Evolutionary conservation across 2,113 vertebrate genomes (phyloP), one percentile per base, ranked within the genome.

Genomic region (Datnioides undecimradiatus): DNA sequence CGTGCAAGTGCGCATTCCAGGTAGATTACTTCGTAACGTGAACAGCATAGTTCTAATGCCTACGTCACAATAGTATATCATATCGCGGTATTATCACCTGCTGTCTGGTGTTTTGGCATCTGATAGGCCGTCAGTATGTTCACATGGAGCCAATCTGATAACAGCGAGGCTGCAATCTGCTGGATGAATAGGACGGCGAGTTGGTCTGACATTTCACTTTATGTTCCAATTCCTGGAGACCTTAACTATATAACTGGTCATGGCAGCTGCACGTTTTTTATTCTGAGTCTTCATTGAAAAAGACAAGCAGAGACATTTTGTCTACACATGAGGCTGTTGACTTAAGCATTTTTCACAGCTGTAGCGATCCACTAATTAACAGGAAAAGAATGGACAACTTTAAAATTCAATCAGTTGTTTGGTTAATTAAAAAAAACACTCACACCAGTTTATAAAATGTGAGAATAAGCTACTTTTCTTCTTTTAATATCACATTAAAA

Each of bases 1-100:
- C 25, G 41, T 36, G 29, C 33, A 70, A 70, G 54, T 16, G 21
- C 40, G 71, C 68, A 72, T 80, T 80, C 76, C 63, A 78, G 46
- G 25, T 79, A 43, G 70, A 67, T 68, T 59, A 75, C n/a, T 38
- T 36, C 45, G 36, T 38, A 55, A 73, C 33, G 60, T 62, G 59
- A 34, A 67, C 43, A 31, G 25, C 65, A 63, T 71, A 59, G 54
- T 54, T 78, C 52, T 13, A n/a, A 34, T 43, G 16, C 5, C 76
- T 76, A 69, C 43, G n/a, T 80, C 73, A 80, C 52, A 54, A 58
- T 31, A 14, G 6, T 36, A 10, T 51, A 51, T 67, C 46, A 51
- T 67, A 67, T 79, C 48, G 11, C 36, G 29, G 59, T 68, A 48
- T 45, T 48, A 67, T 59, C 46, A 62, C 33, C 57, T 80, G 31